A percentile compares a stretch with the other conserved stretches of the same genome.
phyloP scores from a whole-genome alignment of 2,888 invertebrate genomes.

The Horisme vitalbata region DNA sequence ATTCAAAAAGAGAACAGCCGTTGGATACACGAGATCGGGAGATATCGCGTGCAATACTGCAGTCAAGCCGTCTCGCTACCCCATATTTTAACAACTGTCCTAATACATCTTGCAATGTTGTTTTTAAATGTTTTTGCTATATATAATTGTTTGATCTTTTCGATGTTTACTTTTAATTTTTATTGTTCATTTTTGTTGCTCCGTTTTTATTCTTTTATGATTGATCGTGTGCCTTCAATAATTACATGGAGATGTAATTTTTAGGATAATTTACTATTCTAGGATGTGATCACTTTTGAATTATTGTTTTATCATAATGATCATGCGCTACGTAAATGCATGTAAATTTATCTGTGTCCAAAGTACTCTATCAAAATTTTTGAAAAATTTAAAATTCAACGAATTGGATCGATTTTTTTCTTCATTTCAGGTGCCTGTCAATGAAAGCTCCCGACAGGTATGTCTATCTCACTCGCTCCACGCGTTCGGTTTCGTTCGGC shows the following conservation, averaged over 20 bases:
- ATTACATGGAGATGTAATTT: too few species aligned
- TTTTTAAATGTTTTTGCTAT: constrained; percentile 81
- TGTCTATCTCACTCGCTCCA: constrained; percentile 75
- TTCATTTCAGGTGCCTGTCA: constrained; percentile 89
- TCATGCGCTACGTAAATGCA: constrained; percentile 48
- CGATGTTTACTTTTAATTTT: constrained; percentile 79
- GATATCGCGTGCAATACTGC: constrained; percentile 76
- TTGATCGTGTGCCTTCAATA: constrained; percentile 36
- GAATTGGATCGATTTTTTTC: constrained; percentile 86
- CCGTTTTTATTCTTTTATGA: constrained; percentile 40
- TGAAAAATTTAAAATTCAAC: constrained; percentile 81
- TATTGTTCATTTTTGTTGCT: constrained; percentile 58
- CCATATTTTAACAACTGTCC: constrained; percentile 84
- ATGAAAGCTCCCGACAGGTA: constrained; percentile 90
- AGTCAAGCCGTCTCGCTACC: constrained; percentile 73
- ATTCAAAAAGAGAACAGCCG: constrained; percentile 30
- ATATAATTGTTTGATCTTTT: constrained; percentile 74
- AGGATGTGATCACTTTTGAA: too few species aligned
- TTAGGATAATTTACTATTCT: too few species aligned
- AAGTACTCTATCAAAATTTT: constrained; percentile 51
- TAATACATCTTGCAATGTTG: constrained; percentile 83
- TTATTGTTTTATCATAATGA: constrained; percentile 1
- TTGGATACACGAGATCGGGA: constrained; percentile 32
- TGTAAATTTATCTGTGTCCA: constrained; percentile 82
- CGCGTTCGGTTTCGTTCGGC: constrained; percentile 77